Evolutionary conservation across 2,797 vertebrate species (phyloP).

Genomic region (Ciconia nigra): DNA sequence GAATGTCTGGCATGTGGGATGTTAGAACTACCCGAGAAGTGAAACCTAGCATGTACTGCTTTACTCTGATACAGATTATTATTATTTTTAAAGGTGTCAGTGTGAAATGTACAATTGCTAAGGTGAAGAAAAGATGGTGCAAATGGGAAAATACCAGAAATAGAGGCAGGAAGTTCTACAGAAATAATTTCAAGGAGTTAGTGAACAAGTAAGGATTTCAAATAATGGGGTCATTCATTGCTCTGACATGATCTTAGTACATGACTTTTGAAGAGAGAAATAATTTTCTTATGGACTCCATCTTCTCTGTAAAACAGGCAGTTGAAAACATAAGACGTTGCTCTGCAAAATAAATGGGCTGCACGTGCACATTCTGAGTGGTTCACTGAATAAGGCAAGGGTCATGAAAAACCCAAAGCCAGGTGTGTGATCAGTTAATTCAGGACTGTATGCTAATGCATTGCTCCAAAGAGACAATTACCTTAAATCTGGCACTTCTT

Average conservation of each 20-base stretch:
- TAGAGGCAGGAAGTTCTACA: background rate
- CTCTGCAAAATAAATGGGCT: background rate
- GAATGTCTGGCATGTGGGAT: background rate
- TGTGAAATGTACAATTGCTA: background rate
- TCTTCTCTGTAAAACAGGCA: background rate
- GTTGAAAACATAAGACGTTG: background rate
- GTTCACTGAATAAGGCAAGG: background rate
- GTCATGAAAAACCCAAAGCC: background rate
- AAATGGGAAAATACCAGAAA: background rate
- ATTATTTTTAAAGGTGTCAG: background rate
- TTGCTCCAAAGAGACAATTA: background rate
- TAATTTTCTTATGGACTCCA: background rate
- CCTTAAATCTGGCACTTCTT: background rate
- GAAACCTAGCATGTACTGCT: background rate
- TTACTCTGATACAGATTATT: background rate
- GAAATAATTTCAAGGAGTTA: background rate
- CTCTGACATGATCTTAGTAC: background rate
- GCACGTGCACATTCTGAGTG: background rate
- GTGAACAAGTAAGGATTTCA: background rate
- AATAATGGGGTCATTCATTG: background rate
- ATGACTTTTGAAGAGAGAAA: background rate
- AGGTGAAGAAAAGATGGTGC: background rate
- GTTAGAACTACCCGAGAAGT: background rate
- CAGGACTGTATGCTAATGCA: background rate
- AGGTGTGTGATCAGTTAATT: background rate